Percentiles rank a stretch among this genome's conserved stretches.
Evolutionary conservation across 1,140 invertebrate genomes (phyloP).

Genomic region (Melanaphis sacchari): DNA sequence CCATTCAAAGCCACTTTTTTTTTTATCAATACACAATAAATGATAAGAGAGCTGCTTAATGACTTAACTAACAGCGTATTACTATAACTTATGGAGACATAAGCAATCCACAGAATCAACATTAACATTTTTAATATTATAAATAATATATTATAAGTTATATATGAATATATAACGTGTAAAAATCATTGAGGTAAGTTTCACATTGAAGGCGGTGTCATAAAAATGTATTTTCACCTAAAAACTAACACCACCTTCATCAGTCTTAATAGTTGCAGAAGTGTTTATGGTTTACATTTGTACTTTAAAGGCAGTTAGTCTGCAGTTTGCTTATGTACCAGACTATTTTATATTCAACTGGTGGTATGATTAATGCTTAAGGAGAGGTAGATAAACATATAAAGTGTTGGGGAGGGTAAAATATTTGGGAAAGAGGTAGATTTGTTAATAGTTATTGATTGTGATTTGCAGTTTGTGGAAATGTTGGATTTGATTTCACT

Average conservation of each 20-base stretch:
- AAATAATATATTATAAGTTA: constrained; percentile 52
- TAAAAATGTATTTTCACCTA: constrained; percentile 56
- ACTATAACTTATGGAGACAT: constrained; percentile 51
- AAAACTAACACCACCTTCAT: constrained; percentile 47
- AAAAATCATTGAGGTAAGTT: constrained; percentile 58
- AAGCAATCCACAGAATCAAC: constrained; percentile 56
- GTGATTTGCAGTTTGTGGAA: constrained; percentile 61
- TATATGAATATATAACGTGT: constrained; percentile 44
- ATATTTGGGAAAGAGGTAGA: constrained; percentile 21
- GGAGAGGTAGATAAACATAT: constrained; percentile 40
- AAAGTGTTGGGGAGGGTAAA: neutral
- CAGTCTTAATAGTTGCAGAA: constrained; percentile 56
- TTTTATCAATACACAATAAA: constrained; percentile 20
- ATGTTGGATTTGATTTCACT: constrained; percentile 72
- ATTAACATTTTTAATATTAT: constrained; percentile 57
- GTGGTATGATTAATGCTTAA: constrained; percentile 45
- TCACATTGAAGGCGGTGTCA: constrained; percentile 32
- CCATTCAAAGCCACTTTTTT: constrained; percentile 41
- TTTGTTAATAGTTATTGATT: constrained; percentile 60
- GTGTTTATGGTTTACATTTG: constrained; percentile 56
- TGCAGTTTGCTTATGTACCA: constrained; percentile 57
- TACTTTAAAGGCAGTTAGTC: constrained; percentile 54
- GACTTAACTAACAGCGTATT: constrained; percentile 51
- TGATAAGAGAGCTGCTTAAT: constrained; percentile 50
- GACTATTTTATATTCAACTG: constrained; percentile 49